Base-by-base conservation (phyloP, 2,113 vertebrate species). In the Phrynosoma blainvillii region DNA sequence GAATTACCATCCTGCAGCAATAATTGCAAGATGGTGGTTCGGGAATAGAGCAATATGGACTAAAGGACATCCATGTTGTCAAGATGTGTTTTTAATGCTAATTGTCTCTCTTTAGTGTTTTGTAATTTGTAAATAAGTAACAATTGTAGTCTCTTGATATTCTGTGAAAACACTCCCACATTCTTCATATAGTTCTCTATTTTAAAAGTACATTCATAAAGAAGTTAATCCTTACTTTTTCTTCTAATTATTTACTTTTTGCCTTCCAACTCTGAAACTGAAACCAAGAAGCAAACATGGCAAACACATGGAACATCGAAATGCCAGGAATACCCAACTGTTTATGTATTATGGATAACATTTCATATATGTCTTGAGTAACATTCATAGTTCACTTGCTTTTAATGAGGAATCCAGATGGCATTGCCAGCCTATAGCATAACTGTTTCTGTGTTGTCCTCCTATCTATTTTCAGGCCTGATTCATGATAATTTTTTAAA, bases 81-180 rank as follows among this genome's bases (percentile, higher is more conserved):
- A 18, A 9, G 27, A 52, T 40, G 77, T 47, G 56, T 71, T 85
- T 84, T 42, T 70, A 73, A 76, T 7, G 75, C 36, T 70, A 78
- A 71, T 65, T 76, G 30, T 76, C 84, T 87, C 84, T 87, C 30
- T 65, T 89, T 79, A 82, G 76, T 88, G 30, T 56, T 74, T 54
- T 65, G 59, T 68, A 30, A 88, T 88, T 86, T 88, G 74, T 54
- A 83, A 79, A 79, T 12, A 83, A 87, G 56, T 79, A 83, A 66
- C 40, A 30, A 90, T 76, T 86, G 23, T 23, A 13, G 16, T 70
- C 84, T 89, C 62, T 71, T 85, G 81, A 89, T 54, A 82, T 14
- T 9, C 73, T 77, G 73, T 73, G 79, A 40, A n/a, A 87, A 86
- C 68, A 40, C 76, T 76, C 47, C 27, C 75, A 47, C 40, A 52